Evolutionary conservation across 1,140 invertebrate species (phyloP), one percentile per base, ranked within the genome.

Genomic region (Venustaconcha ellipsiformis): DNA sequence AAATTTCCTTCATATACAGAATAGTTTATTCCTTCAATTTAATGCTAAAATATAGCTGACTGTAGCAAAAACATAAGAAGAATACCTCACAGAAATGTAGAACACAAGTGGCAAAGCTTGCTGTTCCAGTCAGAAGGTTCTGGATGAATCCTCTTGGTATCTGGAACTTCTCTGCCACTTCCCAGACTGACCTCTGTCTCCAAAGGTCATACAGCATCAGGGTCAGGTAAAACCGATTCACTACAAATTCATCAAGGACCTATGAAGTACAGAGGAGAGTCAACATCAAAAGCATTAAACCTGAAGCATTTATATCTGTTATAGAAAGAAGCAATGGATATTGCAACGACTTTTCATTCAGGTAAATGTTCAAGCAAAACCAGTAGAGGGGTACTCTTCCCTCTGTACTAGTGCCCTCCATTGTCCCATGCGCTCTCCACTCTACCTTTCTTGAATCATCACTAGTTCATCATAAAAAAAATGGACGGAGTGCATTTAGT

Each of bases 151-250:
- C 91, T 18, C 91, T 74, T 14, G 89, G 82, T 14, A 89, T 81
- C 14, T 88, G 89, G 90, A 92, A 98, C 88, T 94, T 95, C 59
- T 93, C 90, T 0, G 96, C 93, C 0, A 97, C 94, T 55, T 88
- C 88, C 88, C 94, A 94, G 13, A 96, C 86, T 1, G 94, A 91
- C 79, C 92, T 90, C 78, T 95, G 92, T 73, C 93, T 93, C 93
- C 95, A 95, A 2, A 98, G 91, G 78, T 96, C 94, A 79, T 94
- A 92, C 57, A 98, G 88, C 88, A 97, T 95, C 64, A 98, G 87
- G 13, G 96, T 94, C 65, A 96, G 87, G 85, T 96, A 97, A 88
- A 98, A 96, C 72, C 96, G 92, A 78, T 94, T 80, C 20, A 88
- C 78, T 30, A 83, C 76, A 74, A 84, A 79, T 14, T 80, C 79